Percentiles rank a stretch among this genome's conserved stretches.
phyloP scores from a whole-genome alignment of 2,888 invertebrate species.

The Steinernema scapterisci region DNA sequence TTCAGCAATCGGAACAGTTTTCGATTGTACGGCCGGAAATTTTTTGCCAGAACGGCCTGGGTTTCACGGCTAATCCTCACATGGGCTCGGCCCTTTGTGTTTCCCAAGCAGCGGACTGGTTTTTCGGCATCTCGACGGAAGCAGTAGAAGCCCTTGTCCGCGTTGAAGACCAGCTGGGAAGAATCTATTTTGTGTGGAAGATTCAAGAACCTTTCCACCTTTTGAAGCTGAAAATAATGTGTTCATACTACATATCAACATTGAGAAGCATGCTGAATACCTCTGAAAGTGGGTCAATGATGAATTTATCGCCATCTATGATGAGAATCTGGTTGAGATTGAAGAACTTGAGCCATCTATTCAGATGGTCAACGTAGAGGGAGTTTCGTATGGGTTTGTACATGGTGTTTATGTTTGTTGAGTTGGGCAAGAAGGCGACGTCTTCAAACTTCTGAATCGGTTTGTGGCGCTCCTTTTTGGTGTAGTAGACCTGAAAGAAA shows the following conservation, averaged over 20 bases:
- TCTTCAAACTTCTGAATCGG: conserved; percentile 67
- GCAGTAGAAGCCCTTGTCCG: conserved; percentile 94
- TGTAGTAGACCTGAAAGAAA: conserved; percentile 59
- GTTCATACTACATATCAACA: neutral
- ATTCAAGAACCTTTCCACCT: conserved; percentile 85
- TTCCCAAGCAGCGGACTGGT: conserved; percentile 57
- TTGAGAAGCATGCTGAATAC: conserved; percentile 37
- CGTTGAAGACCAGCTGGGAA: conserved; percentile 93
- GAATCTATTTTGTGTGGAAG: conserved; percentile 77
- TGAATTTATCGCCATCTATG: conserved; percentile 89
- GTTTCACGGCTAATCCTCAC: conserved; percentile 44
- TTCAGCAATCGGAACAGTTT: conserved; percentile 57
- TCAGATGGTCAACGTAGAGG: conserved; percentile 86
- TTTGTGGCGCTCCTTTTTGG: conserved; percentile 60
- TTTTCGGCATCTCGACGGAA: conserved; percentile 54
- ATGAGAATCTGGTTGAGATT: conserved; percentile 83
- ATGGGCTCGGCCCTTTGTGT: conserved; percentile 59
- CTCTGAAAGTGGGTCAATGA: conserved; percentile 86
- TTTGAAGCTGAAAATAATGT: conserved; percentile 72
- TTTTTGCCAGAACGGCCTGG: conserved; percentile 38
- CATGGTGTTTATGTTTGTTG: conserved; percentile 68
- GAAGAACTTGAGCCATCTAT: conserved; percentile 89
- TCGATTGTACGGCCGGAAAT: conserved; percentile 53
- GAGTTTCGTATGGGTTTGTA: conserved; percentile 74
- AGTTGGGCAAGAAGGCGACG: conserved; percentile 68